Base-by-base conservation (phyloP, 2,888 invertebrate species). In the Orthosia gothica region DNA sequence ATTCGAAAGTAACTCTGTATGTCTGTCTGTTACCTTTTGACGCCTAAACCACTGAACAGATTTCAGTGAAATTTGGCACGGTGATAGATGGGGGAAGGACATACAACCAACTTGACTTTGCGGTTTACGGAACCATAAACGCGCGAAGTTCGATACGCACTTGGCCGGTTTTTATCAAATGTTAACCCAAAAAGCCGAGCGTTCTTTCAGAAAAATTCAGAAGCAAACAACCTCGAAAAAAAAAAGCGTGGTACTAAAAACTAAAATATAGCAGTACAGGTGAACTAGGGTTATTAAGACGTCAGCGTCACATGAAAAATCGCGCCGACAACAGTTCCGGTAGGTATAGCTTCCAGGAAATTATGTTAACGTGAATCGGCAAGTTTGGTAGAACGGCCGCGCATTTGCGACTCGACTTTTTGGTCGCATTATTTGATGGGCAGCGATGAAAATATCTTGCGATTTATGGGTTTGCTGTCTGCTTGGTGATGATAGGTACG, bases 311-410 rank as follows among this genome's bases (percentile, higher is more conserved):
- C 77, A 78, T 88, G 87, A 89, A 87, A 89, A 89, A 89, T 89
- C 82, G 87, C 73, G 84, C 72, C 81, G 63, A 49, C 64, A 83
- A 73, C 79, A 85, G 85, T 89, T 89, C 88, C 87, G 87, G 47
- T 52, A 61, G 52, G 82, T 86, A 85, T 85, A 87, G 85, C 84
- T 84, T 82, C 72, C 90, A 89, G 92, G 92, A 92, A 90, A 92
- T 92, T 92, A 90, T 87, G 82, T 82, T 81, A 81, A 84, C 89
- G 81, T 91, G 92, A 92, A 84, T 91, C 89, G 88, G 91, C 92
- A 82, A 84, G 77, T 86, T 82, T 75, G 67, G 68, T 65, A 54
- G 69, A 61, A 61, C 40, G 7, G 16, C 45, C 4, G 52, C 73
- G 79, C 79, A 83, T 82, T 72, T 32, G 83, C 85, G 81, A 86